Evolutionary conservation across 2,113 vertebrate species (phyloP), one percentile per base, ranked within the genome.

Genomic region (Dissostichus mawsoni): DNA sequence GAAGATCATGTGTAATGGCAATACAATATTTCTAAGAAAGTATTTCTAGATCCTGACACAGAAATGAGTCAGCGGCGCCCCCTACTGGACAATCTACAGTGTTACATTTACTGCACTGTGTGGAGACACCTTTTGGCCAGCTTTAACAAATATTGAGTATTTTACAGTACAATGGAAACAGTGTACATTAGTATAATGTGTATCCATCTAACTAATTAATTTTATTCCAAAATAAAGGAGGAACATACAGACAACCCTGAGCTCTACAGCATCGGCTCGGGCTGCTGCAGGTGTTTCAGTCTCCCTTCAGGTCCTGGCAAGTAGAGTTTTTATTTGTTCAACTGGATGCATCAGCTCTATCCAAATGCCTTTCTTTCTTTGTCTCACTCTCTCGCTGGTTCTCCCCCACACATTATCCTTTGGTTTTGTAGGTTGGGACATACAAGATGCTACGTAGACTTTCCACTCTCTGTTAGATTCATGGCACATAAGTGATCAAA

Each of bases 61-160:
- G 8, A 75, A 52, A 53, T 45, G 12, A 59, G 45, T 4, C 8
- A 68, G n/a, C 8, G 45, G 23, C 2, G 77, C 48, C 81, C 56
- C 58, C 78, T 90, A 16, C 52, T 90, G 90, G 82, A 82, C 52
- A 64, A 11, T 3, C 23, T 6, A 13, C 2, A 44, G 14, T 50
- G 4, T 67, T 85, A 77, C 87, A 82, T 23, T 29, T 20, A 2
- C 33, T 52, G 29, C 45, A 23, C 18, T 62, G 41, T 63, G 8
- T 62, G 2, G 67, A 6, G 61, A 45, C 62, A 16, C 36, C 47
- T 47, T 47, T 0, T 18, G 76, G 65, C 8, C 33, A 53, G 6
- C 5, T 20, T 78, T 23, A 5, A 17, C 0, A 52, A 11, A 18
- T 61, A 18, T 14, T 36, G 36, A 61, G 41, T 62, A 41, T 0